phyloP scores from a whole-genome alignment of 2,888 invertebrate genomes.

The Xylocampa areola region DNA sequence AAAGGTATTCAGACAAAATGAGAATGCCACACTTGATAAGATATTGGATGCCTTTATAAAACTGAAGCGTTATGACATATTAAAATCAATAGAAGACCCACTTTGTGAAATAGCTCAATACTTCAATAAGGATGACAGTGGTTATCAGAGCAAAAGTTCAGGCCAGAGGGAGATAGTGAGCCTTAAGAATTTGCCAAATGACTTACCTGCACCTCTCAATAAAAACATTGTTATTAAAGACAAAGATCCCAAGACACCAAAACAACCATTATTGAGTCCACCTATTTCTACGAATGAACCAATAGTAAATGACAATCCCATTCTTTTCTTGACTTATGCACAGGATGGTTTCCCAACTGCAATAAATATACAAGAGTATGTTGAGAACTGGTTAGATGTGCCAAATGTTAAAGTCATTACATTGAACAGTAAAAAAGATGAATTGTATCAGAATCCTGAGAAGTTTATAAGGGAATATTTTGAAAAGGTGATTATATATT shows the following conservation, averaged over 20 bases:
- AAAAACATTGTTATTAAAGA: conserved; percentile 71
- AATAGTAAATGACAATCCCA: conserved; percentile 71
- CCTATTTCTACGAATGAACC: conserved; percentile 62
- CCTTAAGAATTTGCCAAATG: conserved; percentile 76
- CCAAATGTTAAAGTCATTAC: conserved; percentile 78
- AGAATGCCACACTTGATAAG: conserved; percentile 88
- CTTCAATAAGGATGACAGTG: conserved; percentile 83
- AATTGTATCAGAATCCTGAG: conserved; percentile 87
- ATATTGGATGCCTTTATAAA: conserved; percentile 84
- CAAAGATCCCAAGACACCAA: conserved; percentile 72
- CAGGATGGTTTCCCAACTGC: conserved; percentile 87
- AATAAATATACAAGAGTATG: conserved; percentile 83
- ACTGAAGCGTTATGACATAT: conserved; percentile 86
- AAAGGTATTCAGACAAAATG: conserved; percentile 86
- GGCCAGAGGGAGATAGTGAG: conserved; percentile 79
- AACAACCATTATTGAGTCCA: conserved; percentile 64
- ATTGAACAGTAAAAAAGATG: conserved; percentile 84
- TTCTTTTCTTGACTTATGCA: conserved; percentile 87
- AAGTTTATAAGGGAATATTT: conserved; percentile 89
- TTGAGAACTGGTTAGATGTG: conserved; percentile 82
- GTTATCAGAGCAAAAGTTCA: conserved; percentile 79
- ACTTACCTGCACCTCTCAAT: conserved; percentile 81
- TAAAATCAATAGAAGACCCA: conserved; percentile 84
- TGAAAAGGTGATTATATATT: conserved; percentile 86
- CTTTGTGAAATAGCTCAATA: conserved; percentile 76